Conservation (phyloP, 1,140 invertebrate genomes). For the Diorhabda elongata region DNA sequence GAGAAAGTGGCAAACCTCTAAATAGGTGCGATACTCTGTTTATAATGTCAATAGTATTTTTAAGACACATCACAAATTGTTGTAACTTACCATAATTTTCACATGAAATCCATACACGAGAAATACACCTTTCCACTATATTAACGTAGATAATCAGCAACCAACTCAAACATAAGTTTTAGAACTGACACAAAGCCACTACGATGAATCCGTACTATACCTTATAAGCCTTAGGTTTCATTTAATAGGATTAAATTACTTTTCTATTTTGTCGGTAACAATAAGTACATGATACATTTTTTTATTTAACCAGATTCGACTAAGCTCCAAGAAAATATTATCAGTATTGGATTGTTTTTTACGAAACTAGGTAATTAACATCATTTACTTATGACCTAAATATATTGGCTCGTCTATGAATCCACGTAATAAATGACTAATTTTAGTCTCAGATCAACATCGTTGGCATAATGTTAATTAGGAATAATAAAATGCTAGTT, state of each 20-base stretch:
- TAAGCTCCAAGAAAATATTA: not conserved
- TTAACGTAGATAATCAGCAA: not conserved
- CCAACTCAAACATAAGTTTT: not conserved
- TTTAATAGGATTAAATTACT: conserved; percentile 22
- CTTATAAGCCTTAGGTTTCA: conserved; percentile 11
- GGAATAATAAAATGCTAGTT: no score
- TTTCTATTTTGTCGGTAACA: conserved; percentile 6
- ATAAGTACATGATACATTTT: not conserved
- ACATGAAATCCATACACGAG: not conserved
- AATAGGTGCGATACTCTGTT: not conserved
- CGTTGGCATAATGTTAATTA: not conserved
- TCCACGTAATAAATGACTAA: not conserved
- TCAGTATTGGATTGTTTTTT: not conserved
- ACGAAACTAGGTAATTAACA: conserved; percentile 4
- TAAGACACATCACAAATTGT: not conserved
- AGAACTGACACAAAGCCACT: conserved; percentile 7
- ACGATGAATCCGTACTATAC: conserved; percentile 14
- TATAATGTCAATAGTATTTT: not conserved
- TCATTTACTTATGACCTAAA: conserved; percentile 9
- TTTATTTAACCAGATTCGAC: no score
- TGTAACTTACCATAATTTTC: not conserved
- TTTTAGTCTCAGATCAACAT: not conserved
- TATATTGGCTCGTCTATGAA: not conserved
- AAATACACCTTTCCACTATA: not conserved
- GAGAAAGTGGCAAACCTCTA: not conserved